These are phyloP conservation scores for Tragelaphus oryx DNA, from an alignment of 2,797 vertebrate genomes.

Conservation along the genomic window DNA sequence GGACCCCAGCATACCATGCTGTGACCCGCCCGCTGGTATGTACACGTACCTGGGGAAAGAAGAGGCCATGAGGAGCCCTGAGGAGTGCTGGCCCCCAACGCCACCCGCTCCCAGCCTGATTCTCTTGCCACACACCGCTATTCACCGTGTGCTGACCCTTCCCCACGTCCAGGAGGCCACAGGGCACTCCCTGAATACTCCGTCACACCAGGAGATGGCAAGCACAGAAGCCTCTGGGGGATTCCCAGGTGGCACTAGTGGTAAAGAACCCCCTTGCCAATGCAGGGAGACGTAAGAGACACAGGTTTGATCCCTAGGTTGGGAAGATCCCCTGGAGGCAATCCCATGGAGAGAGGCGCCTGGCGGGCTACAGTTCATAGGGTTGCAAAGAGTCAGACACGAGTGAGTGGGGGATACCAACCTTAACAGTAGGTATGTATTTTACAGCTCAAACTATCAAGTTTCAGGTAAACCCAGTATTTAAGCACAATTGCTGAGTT, in stretches of 20 bases:
- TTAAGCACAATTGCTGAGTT: neutral
- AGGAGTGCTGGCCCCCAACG: accelerated
- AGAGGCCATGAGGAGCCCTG: neutral
- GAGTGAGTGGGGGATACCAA: neutral
- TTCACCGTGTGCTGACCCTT: accelerated
- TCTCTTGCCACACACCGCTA: accelerated
- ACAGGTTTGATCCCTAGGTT: accelerated
- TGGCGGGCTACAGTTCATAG: neutral
- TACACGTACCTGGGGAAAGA: constrained; percentile 91
- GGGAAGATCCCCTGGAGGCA: neutral
- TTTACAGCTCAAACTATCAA: neutral
- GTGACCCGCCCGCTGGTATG: constrained; percentile 93
- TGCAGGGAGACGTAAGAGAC: neutral
- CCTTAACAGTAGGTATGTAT: neutral
- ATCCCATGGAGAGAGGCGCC: neutral
- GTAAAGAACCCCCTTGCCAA: neutral
- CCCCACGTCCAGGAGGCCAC: neutral
- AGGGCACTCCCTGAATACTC: neutral
- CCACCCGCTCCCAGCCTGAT: neutral
- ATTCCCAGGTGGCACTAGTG: neutral
- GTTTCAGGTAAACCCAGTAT: neutral
- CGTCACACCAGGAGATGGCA: neutral
- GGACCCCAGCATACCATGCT: constrained; percentile 81
- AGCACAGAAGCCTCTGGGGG: neutral
- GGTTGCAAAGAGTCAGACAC: neutral